phyloP scores from a whole-genome alignment of 2,113 vertebrate species.

The Chelonoidis abingdonii region DNA sequence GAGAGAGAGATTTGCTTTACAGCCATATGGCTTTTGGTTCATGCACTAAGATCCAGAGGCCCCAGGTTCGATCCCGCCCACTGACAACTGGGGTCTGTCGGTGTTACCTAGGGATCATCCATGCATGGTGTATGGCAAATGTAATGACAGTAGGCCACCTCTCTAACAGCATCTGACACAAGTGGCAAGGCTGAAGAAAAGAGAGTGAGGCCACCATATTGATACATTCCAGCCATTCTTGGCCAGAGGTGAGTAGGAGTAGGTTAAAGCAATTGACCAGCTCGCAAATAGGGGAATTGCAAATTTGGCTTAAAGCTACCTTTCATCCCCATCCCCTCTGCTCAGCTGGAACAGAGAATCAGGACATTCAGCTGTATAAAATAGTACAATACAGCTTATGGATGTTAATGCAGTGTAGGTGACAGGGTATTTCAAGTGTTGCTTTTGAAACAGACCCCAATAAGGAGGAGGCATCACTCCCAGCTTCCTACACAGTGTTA shows the following conservation, averaged over 20 bases:
- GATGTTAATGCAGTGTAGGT: background rate
- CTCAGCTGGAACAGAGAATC: background rate
- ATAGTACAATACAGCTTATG: background rate
- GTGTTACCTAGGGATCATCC: too few species aligned
- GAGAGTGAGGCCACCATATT: background rate
- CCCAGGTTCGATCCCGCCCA: too few species aligned
- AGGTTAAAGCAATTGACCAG: background rate
- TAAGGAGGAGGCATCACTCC: background rate
- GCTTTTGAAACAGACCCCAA: background rate
- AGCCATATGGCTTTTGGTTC: too few species aligned
- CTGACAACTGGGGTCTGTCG: too few species aligned
- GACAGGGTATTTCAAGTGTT: background rate
- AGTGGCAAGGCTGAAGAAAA: background rate
- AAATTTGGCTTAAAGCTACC: background rate
- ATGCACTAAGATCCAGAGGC: too few species aligned
- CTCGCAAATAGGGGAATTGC: background rate
- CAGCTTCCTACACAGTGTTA: background rate
- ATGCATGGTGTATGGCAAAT: background rate
- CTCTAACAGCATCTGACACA: background rate
- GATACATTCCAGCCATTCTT: background rate
- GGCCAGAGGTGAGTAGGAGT: background rate
- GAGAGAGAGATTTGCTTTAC: too few species aligned
- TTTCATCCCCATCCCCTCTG: background rate
- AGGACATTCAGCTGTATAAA: background rate
- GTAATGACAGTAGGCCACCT: background rate